Evolutionary conservation across 2,113 vertebrate genomes (phyloP).

Genomic region (Melanotaenia duboulayi): DNA sequence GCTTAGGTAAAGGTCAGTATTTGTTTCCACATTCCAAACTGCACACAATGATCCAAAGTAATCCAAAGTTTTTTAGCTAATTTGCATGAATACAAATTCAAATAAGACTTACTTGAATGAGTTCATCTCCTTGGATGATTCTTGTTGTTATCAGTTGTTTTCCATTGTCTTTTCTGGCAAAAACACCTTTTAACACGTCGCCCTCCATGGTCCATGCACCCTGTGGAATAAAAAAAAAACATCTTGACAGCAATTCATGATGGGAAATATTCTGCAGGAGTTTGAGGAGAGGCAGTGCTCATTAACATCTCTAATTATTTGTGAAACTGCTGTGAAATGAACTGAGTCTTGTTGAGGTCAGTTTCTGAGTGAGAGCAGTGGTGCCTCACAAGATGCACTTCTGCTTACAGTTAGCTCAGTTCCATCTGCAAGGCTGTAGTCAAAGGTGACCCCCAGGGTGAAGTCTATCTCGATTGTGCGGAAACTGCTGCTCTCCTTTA

Average conservation of each 20-base stretch:
- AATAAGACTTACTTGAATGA: constrained; percentile 85
- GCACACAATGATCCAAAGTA: background rate
- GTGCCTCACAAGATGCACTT: background rate
- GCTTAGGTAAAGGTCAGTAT: background rate
- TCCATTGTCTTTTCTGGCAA: constrained; percentile 90
- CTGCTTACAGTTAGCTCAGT: constrained; percentile 89
- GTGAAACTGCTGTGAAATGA: background rate
- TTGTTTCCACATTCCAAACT: background rate
- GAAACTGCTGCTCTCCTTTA: constrained; percentile 92
- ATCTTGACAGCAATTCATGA: background rate
- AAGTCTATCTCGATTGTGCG: constrained; percentile 87
- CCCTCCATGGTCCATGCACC: constrained; percentile 88
- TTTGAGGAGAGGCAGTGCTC: background rate
- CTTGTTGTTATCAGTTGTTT: constrained; percentile 85
- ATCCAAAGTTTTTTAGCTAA: background rate
- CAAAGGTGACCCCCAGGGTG: constrained; percentile 87
- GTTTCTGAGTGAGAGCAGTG: background rate
- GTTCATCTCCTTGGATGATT: constrained; percentile 83
- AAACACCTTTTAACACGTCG: constrained; percentile 83
- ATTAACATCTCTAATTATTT: background rate
- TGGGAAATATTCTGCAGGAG: background rate
- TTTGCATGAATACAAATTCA: background rate
- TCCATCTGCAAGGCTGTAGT: constrained; percentile 91
- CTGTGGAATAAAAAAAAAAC: constrained; percentile 65
- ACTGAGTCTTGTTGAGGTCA: background rate